phyloP scores from a whole-genome alignment of 2,888 invertebrate species.

The Saturnia pavonia region DNA sequence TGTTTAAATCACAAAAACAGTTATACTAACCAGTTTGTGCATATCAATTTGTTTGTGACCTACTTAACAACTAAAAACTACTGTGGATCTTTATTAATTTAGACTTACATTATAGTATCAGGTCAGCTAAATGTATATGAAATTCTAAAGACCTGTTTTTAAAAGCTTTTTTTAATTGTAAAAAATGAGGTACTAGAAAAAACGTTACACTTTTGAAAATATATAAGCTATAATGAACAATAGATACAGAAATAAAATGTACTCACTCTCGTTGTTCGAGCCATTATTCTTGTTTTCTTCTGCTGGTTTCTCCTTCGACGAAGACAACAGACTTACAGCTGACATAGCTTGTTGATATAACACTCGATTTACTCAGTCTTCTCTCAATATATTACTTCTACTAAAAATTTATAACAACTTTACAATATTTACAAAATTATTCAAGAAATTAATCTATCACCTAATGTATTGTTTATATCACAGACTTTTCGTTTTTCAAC shows the following conservation, averaged over 20 bases:
- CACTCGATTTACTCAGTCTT: slow-evolving; percentile 78
- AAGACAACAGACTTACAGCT: slow-evolving; percentile 78
- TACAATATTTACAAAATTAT: slow-evolving; percentile 80
- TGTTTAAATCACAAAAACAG: background rate
- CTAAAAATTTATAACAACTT: slow-evolving; percentile 77
- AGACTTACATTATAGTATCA: background rate
- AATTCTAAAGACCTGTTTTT: background rate
- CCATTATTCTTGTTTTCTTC: slow-evolving; percentile 71
- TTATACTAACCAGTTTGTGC: background rate
- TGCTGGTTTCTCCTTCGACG: slow-evolving; percentile 76
- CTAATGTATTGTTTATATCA: slow-evolving; percentile 83
- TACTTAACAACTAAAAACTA: slow-evolving; percentile 24
- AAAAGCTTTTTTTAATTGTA: background rate
- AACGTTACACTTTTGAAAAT: background rate
- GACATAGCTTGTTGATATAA: slow-evolving; percentile 75
- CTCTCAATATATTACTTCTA: slow-evolving; percentile 76
- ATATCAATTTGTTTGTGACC: slow-evolving; percentile 24
- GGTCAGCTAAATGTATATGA: background rate
- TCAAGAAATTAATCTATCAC: slow-evolving; percentile 78
- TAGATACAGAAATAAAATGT: background rate
- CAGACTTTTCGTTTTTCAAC: slow-evolving; percentile 84
- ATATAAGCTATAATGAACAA: background rate
- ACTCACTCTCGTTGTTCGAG: slow-evolving; percentile 69
- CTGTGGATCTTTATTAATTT: background rate
- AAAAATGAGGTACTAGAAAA: slow-evolving; percentile 12